Evolutionary conservation across 2,113 vertebrate genomes (phyloP).

Genomic region (Gila orcuttii): DNA sequence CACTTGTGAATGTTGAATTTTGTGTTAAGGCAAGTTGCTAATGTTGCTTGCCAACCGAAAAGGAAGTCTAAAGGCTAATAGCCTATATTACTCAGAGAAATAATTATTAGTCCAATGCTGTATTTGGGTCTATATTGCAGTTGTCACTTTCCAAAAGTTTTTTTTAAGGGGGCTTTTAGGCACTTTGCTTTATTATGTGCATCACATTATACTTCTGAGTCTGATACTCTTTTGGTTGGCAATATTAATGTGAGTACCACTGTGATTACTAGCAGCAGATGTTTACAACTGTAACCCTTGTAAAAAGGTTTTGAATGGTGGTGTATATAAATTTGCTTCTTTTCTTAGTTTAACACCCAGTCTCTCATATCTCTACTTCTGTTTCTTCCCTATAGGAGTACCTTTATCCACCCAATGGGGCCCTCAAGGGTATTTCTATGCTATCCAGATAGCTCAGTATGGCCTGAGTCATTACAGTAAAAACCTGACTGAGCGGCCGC

Average conservation of each 20-base stretch:
- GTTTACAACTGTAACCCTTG: not conserved
- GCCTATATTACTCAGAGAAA: not conserved
- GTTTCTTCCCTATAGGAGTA: slow-evolving; percentile 78
- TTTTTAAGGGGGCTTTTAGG: not conserved
- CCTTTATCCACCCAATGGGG: slow-evolving; percentile 98
- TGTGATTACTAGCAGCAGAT: not conserved
- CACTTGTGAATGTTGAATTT: not conserved
- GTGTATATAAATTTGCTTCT: not conserved
- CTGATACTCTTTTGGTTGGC: not conserved
- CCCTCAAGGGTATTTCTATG: slow-evolving; percentile 98
- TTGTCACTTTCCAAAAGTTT: not conserved
- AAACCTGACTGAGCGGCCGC: slow-evolving; percentile 92
- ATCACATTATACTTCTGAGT: not conserved
- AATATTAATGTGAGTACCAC: not conserved
- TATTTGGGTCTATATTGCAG: not conserved
- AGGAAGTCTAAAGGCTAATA: not conserved
- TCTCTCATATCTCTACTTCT: not conserved
- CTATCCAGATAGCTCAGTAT: slow-evolving; percentile 98
- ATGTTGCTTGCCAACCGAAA: not conserved
- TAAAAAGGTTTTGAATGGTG: not conserved
- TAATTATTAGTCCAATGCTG: not conserved
- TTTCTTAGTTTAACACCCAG: not conserved
- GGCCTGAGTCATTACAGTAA: slow-evolving; percentile 99
- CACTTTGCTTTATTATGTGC: not conserved
- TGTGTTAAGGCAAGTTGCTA: not conserved